Base-by-base conservation (phyloP, 2,113 vertebrate species). In the Microtus richardsoni region DNA sequence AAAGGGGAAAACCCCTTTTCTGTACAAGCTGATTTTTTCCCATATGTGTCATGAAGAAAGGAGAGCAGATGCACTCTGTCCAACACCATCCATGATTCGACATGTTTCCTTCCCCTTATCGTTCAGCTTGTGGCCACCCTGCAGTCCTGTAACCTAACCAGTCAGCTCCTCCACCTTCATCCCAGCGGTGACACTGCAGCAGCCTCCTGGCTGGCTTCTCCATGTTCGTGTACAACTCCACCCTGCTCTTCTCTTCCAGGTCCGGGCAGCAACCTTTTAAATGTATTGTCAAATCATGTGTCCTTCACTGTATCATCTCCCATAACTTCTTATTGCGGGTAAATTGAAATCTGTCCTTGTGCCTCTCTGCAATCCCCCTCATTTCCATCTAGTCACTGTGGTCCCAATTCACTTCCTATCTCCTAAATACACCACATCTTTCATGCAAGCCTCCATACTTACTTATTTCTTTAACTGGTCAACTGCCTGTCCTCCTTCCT, bases 111-210 rank as follows among this genome's bases (percentile, higher is more conserved):
- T 24, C 24, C 5, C 11, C 36, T 30, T 62, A 2, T 7, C 8
- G 28, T 36, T 24, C 4, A 13, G 5, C 58, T 9, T 1, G 13
- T 54, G 19, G 5, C 3, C 30, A 21, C 7, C 4, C 0, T 5
- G 7, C 22, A 39, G 66, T 12, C 7, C 77, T 8, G 17, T 1
- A 44, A 26, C 2, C 49, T 41, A 24, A 1, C 13, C 19, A 0
- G 4, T 17, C 73, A 36, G 62, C 26, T 28, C 39, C 36, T 49
- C 12, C 16, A 3, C 54, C 17, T 7, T n/a, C n/a, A 5, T 24
- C 2, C 39, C 16, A 5, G 17, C 9, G 2, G 13, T 19, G 4
- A 12, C 16, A 2, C 7, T 0, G 7, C 0, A 3, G 13, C 5
- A 64, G 30, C 41, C 52, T 64, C 22, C 22, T 5, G 0, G 0